Conservation (phyloP, 2,113 vertebrate genomes). For the Oxyura jamaicensis region DNA sequence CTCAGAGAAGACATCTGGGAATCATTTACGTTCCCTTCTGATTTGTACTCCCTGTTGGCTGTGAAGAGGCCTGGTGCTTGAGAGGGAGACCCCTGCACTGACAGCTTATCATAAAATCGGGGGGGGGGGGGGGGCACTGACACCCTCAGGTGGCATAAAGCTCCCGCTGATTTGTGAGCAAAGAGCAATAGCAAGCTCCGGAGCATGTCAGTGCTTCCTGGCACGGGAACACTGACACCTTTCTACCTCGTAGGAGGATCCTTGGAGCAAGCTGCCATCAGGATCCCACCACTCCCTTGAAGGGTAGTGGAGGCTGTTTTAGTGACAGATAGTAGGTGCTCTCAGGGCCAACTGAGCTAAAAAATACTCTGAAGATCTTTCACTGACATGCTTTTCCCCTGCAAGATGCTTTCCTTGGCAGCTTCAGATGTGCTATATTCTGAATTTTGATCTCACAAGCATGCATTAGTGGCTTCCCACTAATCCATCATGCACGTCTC, state of each 20-base stretch:
- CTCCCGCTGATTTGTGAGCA: neutral
- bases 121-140: neutral
- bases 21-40: neutral
- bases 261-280: neutral
- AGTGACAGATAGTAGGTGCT: neutral
- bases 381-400: neutral
- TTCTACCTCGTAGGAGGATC: neutral
- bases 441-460: neutral
- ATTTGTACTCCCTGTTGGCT: neutral
- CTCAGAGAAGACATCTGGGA: neutral
- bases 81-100: neutral
- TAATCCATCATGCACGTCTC: neutral
- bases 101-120: neutral
- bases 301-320: neutral
- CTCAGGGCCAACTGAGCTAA: neutral
- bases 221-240: neutral
- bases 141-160: neutral
- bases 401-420: neutral
- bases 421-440: neutral
- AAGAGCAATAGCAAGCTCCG: neutral
- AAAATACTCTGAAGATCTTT: neutral
- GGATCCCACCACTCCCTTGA: neutral
- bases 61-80: neutral
- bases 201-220: neutral
- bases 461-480: neutral